A percentile compares a stretch with the other conserved stretches of the same genome.
phyloP scores from a whole-genome alignment of 53 echinoderm and acorn worm genomes.

The Actinopyga echinites region DNA sequence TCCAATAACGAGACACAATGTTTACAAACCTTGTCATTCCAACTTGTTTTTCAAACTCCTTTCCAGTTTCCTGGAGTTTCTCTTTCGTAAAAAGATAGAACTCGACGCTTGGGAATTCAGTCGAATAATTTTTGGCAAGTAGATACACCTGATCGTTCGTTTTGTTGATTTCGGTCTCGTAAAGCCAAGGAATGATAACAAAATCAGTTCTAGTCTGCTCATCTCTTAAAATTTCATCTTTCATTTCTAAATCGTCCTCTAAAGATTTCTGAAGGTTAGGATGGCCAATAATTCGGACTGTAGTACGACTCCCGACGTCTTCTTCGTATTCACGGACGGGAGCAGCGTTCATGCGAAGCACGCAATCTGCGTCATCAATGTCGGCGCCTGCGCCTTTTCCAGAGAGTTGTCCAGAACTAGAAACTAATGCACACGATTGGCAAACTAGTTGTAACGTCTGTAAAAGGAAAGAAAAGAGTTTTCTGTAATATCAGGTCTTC shows the following conservation, averaged over 20 bases:
- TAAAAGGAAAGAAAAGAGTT: background rate
- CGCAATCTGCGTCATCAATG: conserved; percentile 76
- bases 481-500: too few relatives aligned
- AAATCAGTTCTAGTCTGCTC: conserved; percentile 45
- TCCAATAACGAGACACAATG: background rate
- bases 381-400: conserved; percentile 64
- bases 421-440: conserved; percentile 57
- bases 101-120: conserved; percentile 52
- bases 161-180: conserved; percentile 49
- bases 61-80: conserved; percentile 53
- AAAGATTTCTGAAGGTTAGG: conserved; percentile 59
- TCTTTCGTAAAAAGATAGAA: conserved; percentile 64
- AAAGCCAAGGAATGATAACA: conserved; percentile 70
- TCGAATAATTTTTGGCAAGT: conserved; percentile 48
- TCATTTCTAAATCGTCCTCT: conserved; percentile 35
- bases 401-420: conserved; percentile 69
- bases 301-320: conserved; percentile 70
- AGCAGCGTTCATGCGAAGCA: conserved; percentile 77
- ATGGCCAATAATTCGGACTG: conserved; percentile 70
- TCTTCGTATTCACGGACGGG: conserved; percentile 61
- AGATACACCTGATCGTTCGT: conserved; percentile 28
- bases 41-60: conserved; percentile 50
- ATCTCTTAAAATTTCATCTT: conserved; percentile 42
- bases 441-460: conserved; percentile 62
- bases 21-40: conserved; percentile 57